Conservation (phyloP, 2,113 vertebrate species). For the Poeciliopsis retropinna region DNA sequence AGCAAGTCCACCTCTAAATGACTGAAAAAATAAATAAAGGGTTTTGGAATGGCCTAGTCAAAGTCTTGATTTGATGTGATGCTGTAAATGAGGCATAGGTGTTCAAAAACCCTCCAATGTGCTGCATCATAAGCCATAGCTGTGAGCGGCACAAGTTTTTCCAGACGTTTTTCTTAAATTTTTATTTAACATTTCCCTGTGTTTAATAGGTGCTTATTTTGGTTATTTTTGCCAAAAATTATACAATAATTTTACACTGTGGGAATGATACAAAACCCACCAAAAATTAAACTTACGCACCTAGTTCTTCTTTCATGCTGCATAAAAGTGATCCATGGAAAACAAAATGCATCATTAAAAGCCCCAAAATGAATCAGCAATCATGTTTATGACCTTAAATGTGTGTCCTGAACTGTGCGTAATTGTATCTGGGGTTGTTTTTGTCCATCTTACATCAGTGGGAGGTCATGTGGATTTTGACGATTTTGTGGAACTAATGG, state of each 20-base stretch:
- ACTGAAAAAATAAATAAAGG: no score
- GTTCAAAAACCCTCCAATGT: no score
- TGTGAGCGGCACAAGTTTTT: no score
- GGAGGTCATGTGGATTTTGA: slow-evolving; percentile 98
- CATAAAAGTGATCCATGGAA: background rate
- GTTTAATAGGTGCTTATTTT: background rate
- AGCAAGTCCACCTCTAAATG: background rate
- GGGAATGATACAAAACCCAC: no score
- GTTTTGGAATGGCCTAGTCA: background rate
- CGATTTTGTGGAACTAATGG: slow-evolving; percentile 98
- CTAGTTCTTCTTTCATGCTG: no score
- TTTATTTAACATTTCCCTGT: no score
- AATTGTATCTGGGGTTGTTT: slow-evolving; percentile 18
- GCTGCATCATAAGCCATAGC: no score
- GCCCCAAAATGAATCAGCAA: background rate
- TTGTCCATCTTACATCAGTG: slow-evolving; percentile 77
- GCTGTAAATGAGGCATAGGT: no score
- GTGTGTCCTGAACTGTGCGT: background rate
- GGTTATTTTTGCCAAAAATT: background rate
- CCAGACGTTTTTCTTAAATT: no score
- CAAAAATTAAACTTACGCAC: background rate
- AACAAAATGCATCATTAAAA: background rate
- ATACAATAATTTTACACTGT: background rate
- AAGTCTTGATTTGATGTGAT: background rate
- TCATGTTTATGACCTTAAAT: background rate